These are phyloP conservation scores for Neogale vison DNA, from an alignment of 2,113 vertebrate genomes.

Conservation along the genomic window DNA sequence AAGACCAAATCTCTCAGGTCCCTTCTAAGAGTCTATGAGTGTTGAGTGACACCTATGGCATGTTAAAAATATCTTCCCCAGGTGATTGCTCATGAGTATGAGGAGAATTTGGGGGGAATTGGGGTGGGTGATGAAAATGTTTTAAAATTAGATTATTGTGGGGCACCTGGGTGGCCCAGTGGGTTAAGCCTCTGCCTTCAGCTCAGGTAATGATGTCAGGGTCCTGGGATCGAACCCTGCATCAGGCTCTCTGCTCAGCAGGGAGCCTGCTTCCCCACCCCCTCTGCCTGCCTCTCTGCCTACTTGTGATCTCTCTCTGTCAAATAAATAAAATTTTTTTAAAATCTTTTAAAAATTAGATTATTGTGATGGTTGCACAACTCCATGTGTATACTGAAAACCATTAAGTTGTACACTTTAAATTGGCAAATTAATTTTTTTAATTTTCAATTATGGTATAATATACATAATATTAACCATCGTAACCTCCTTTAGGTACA, in stretches of 20 bases:
- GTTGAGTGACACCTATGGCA: neutral
- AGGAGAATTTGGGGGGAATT: neutral
- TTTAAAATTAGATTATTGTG: neutral
- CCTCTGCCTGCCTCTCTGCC: no score
- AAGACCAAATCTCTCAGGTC: neutral
- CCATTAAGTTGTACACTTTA: neutral
- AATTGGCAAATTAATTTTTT: neutral
- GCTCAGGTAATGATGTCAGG: no score
- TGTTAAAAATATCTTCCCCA: constrained; percentile 26
- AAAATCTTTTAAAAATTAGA: neutral
- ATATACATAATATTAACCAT: neutral
- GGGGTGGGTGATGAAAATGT: neutral
- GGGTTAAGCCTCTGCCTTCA: no score
- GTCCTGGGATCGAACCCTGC: no score
- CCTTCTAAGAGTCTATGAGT: neutral
- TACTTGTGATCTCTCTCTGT: no score
- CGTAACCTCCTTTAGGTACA: neutral
- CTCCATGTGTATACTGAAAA: neutral
- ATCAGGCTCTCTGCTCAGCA: no score
- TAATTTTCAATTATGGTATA: neutral
- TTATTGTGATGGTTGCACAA: neutral
- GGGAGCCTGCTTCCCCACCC: no score
- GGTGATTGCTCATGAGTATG: neutral
- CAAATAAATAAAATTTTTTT: no score
- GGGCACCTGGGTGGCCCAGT: no score